These are phyloP conservation scores for Drosophila dunni DNA, from an alignment of 1,140 invertebrate genomes.

Conservation along the genomic window DNA sequence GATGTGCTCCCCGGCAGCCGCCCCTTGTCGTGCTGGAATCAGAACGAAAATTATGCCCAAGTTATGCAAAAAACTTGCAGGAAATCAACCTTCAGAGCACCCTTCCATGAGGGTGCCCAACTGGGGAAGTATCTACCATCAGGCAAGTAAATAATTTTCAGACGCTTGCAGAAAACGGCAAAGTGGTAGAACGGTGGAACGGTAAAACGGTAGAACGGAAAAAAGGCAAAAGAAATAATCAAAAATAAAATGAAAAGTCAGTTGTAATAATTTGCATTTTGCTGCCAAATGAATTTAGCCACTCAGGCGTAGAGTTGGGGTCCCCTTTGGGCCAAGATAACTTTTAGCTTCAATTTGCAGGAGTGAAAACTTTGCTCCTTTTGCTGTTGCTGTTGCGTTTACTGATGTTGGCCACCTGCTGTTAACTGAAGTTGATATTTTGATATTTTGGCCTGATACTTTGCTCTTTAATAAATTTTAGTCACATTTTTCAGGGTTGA, in stretches of 20 bases:
- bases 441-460: constrained; percentile 35
- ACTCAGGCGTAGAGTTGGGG: constrained; percentile 54
- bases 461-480: constrained; percentile 18
- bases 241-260: constrained; percentile 70
- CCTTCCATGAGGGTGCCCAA: neutral
- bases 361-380: constrained; percentile 53
- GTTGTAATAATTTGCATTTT: constrained; percentile 83
- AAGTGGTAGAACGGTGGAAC: constrained; percentile 16
- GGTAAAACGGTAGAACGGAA: neutral
- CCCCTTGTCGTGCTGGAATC: neutral
- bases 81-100: constrained; percentile 40
- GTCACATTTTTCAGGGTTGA: constrained; percentile 20
- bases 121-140: constrained; percentile 33
- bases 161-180: constrained; percentile 27
- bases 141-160: constrained; percentile 75
- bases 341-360: constrained; percentile 69
- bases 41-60: constrained; percentile 49
- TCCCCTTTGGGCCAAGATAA: constrained; percentile 55
- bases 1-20: constrained; percentile 45
- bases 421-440: constrained; percentile 63
- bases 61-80: constrained; percentile 57
- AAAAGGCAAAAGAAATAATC: constrained; percentile 27
- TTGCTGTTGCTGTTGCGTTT: constrained; percentile 1
- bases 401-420: constrained; percentile 64
- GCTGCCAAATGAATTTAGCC: constrained; percentile 81